Base-by-base conservation (phyloP, 1,140 invertebrate species). In the Drosophila kanapiae region DNA sequence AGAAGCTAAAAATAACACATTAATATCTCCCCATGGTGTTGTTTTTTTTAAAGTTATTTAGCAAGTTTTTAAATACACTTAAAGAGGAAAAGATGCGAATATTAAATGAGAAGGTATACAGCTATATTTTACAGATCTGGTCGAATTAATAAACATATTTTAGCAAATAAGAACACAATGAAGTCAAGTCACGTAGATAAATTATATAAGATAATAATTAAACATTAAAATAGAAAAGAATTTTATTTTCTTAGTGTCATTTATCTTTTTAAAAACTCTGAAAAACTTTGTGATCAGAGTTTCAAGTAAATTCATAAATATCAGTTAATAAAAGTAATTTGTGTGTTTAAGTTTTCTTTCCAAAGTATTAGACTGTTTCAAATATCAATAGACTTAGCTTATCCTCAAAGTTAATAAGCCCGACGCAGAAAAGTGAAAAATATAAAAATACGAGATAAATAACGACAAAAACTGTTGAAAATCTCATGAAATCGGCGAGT, bases 401-500 rank as follows among this genome's bases (percentile, higher is more conserved):
- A 6, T 42, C 9, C 13, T 7, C 9, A 4, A 29, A 75, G 71
- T 43, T 37, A 54, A 75, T 47, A 18, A 18, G 45, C 47, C 63
- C 76, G 3, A 4, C 2, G 10, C 3, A 45, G 27, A 1, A 13
- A 37, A 18, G 29, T 37, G 40, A 8, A 8, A 72, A 60, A 60
- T 56, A 69, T 70, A 70, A 16, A 72, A 60, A 72, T 60, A 60
- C 37, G 11, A 72, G 70, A 72, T 72, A 58, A 71, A 72, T 60
- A 72, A 78, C 45, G 53, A 57, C 13, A 75, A 62, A 82, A 61
- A 69, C 77, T 75, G 79, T 70, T 86, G 82, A 48, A 82, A 82
- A 85, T 86, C 82, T 64, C 61, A 82, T 75, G 78, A 82, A 86
- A 85, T 82, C 79, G 82, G 62, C 74, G 69, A 72, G 82, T 63